A percentile compares a stretch with the other conserved stretches of the same genome.
phyloP scores from a whole-genome alignment of 2,113 vertebrate genomes.

The Cyphomyrus plagiostoma region DNA sequence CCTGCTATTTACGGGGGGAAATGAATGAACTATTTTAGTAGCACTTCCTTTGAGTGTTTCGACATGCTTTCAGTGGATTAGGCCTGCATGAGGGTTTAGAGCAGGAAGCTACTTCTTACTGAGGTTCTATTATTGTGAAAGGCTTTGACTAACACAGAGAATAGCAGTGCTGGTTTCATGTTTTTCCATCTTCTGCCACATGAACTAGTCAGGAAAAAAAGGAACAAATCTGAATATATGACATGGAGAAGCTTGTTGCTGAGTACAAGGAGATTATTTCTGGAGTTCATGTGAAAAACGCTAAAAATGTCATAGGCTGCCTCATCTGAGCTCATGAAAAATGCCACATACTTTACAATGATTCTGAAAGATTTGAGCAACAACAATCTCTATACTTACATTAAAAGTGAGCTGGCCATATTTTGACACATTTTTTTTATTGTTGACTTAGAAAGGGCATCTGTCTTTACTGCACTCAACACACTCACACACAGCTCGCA shows the following conservation, averaged over 20 bases:
- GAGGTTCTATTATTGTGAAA: not conserved
- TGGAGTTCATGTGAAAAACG: not conserved
- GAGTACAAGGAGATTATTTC: not conserved
- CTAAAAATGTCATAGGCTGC: not conserved
- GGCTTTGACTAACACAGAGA: not conserved
- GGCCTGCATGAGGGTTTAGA: not conserved
- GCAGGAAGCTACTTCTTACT: not conserved
- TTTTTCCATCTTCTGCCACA: not conserved
- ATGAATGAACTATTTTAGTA: not conserved
- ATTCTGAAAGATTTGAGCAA: not conserved
- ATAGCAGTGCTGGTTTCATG: not conserved
- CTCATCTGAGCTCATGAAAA: not conserved
- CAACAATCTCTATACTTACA: not conserved
- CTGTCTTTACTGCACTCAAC: not conserved
- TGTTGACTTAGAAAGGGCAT: not conserved
- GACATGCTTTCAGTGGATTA: not conserved
- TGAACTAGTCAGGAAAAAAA: not conserved
- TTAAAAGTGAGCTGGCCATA: not conserved
- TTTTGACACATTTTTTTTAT: not conserved
- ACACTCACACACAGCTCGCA: not conserved
- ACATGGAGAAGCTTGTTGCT: not conserved
- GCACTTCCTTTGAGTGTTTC: not conserved
- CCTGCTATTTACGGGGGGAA: not conserved
- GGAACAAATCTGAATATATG: not conserved
- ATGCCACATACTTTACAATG: not conserved